Percentiles rank a stretch among this genome's conserved stretches.
phyloP scores from a whole-genome alignment of 2,797 vertebrate species.

The Lutjanus campechanus region DNA sequence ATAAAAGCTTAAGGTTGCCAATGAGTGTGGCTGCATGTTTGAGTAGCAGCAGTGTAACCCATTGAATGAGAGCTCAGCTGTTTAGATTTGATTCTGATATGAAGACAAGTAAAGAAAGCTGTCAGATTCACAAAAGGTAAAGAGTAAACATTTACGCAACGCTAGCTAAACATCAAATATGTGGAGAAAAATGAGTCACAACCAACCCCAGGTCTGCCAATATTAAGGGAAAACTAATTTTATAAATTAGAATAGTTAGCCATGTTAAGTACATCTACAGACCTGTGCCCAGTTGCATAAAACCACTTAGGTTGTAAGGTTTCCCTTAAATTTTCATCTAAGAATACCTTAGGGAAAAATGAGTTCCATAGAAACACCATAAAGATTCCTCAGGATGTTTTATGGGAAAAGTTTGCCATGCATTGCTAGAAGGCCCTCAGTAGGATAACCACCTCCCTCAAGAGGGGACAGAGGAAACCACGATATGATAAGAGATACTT shows the following conservation, averaged over 20 bases:
- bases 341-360: no score
- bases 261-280: not conserved
- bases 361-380: no score
- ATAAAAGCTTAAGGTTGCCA: conserved; percentile 54
- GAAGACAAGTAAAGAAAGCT: conserved; percentile 13
- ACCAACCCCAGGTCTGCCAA: not conserved
- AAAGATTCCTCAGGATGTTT: no score
- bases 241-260: not conserved
- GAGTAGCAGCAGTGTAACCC: conserved; percentile 8
- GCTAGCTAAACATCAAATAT: not conserved
- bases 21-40: conserved; percentile 14
- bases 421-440: no score
- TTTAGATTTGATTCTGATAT: conserved; percentile 13
- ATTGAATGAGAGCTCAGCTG: conserved; percentile 17
- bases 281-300: not conserved
- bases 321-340: no score
- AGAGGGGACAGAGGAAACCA: no score
- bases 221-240: not conserved
- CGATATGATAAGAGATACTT: no score
- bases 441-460: no score
- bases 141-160: not conserved
- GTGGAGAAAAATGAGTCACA: not conserved
- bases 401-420: no score
- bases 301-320: no score
- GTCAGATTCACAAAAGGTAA: not conserved